Conservation (phyloP, 2,888 invertebrate genomes). For the Cynaeus angustus region DNA sequence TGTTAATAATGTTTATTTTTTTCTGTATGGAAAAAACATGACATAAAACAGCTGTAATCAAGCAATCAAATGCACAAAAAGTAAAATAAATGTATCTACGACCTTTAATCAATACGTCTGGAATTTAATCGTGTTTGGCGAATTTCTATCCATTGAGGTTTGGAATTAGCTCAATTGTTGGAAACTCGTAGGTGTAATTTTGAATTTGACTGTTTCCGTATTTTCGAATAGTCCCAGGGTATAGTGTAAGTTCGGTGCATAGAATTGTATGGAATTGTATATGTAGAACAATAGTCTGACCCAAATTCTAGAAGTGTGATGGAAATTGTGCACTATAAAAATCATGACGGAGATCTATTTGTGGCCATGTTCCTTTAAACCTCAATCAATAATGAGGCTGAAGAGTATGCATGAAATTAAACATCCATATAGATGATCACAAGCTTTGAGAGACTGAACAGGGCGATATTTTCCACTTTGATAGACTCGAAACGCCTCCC, state of each 20-base stretch:
- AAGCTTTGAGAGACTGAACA: constrained; percentile 57
- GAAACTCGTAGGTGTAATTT: constrained; percentile 23
- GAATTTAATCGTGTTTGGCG: constrained; percentile 14
- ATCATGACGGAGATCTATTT: constrained; percentile 40
- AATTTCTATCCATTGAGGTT: constrained; percentile 5
- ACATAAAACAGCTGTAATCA: not conserved
- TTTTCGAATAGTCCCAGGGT: constrained; percentile 3
- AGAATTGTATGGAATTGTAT: constrained; percentile 27
- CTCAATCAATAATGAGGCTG: constrained; percentile 55
- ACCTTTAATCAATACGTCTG: constrained; percentile 24
- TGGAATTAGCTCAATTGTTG: constrained; percentile 15
- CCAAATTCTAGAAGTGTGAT: constrained; percentile 26
- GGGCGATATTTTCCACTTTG: constrained; percentile 61
- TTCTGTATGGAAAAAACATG: not conserved
- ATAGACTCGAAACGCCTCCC: constrained; percentile 54
- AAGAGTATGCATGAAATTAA: constrained; percentile 58
- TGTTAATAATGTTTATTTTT: not conserved
- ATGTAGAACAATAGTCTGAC: constrained; percentile 36
- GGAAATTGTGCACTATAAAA: constrained; percentile 35
- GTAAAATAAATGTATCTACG: not conserved
- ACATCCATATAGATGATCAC: constrained; percentile 60
- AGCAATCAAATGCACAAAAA: constrained; percentile 13
- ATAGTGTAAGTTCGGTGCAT: constrained; percentile 24
- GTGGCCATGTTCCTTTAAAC: constrained; percentile 44
- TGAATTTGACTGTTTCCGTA: constrained; percentile 12